A percentile compares a stretch with the other conserved stretches of the same genome.
These are phyloP conservation scores for Drosophila teissieri DNA, from an alignment of 1,140 invertebrate species.

Conservation along the genomic window DNA sequence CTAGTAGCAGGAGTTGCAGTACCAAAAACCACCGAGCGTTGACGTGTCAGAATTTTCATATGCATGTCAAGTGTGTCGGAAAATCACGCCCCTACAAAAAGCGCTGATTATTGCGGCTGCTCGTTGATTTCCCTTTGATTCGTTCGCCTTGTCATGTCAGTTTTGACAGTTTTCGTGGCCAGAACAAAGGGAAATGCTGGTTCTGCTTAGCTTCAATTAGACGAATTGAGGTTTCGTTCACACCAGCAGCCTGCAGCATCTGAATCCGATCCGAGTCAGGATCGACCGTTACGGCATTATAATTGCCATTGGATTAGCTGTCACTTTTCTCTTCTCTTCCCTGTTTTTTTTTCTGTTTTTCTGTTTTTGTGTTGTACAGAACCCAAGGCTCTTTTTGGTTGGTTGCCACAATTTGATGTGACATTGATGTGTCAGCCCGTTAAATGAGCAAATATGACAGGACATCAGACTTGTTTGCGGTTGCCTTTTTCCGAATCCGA, in stretches of 20 bases:
- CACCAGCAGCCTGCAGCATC: conserved; percentile 31
- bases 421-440: conserved; percentile 84
- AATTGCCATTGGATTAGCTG: conserved; percentile 84
- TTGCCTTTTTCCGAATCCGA: conserved; percentile 27
- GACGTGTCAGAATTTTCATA: conserved; percentile 84
- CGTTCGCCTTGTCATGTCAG: conserved; percentile 79
- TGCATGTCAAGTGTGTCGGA: conserved; percentile 80
- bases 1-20: no score
- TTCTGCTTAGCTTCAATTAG: conserved; percentile 83
- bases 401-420: conserved; percentile 69
- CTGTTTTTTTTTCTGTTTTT: no score
- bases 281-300: conserved; percentile 67
- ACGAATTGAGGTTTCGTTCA: conserved; percentile 68
- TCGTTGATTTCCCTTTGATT: conserved; percentile 69
- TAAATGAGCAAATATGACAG: conserved; percentile 84
- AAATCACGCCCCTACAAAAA: conserved; percentile 70
- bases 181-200: conserved; percentile 60
- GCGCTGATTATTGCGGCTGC: conserved; percentile 67
- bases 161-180: conserved; percentile 77
- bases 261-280: conserved; percentile 18
- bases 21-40: conserved; percentile 64
- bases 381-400: conserved; percentile 52
- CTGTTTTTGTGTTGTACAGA: conserved; percentile 25
- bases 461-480: conserved; percentile 66
- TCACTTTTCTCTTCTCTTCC: conserved; percentile 52